phyloP scores from a whole-genome alignment of 1,140 invertebrate species.

The Papilio machaon region DNA sequence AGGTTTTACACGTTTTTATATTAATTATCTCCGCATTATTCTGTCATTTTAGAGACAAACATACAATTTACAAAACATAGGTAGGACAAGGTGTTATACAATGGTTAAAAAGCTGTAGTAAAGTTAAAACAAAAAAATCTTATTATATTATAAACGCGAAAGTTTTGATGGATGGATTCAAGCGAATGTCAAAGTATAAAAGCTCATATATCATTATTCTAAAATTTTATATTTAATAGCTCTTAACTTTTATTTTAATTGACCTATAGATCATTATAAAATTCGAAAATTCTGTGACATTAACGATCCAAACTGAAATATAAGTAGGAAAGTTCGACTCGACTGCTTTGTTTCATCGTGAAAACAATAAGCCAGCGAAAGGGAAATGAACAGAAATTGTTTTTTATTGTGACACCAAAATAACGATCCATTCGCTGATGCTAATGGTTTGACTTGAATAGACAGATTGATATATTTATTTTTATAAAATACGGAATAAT shows the following conservation, averaged over 20 bases:
- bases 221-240: not conserved
- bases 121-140: no score
- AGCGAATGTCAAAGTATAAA: not conserved
- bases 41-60: no score
- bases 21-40: no score
- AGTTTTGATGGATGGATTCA: no score
- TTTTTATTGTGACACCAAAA: conserved; percentile 13
- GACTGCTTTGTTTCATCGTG: not conserved
- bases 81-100: no score
- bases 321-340: conserved; percentile 1
- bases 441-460: conserved; percentile 11
- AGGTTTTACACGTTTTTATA: no score
- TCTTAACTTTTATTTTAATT: not conserved
- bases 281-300: conserved; percentile 1
- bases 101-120: no score
- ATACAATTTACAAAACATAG: no score
- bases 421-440: not conserved
- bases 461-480: not conserved
- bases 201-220: not conserved
- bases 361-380: conserved; percentile 18
- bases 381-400: conserved; percentile 11
- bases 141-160: no score
- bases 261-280: conserved; percentile 17
- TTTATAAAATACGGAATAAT: not conserved
- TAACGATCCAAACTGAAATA: conserved; percentile 11